These are phyloP conservation scores for Clitarchus hookeri DNA, from an alignment of 2,888 invertebrate species.

Conservation along the genomic window DNA sequence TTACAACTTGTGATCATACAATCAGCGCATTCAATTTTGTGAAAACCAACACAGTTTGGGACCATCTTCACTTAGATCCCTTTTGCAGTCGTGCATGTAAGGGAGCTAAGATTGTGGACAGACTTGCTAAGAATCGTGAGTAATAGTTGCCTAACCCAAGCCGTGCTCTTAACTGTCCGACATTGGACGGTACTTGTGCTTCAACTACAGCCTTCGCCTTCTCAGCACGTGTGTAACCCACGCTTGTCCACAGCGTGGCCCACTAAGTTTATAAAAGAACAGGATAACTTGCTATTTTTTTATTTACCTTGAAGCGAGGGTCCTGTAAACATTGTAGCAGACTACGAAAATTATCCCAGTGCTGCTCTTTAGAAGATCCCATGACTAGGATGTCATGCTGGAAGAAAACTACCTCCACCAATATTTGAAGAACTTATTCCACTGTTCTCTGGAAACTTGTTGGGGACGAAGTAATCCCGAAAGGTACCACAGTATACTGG, in stretches of 20 bases:
- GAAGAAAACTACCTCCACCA: conserved; percentile 24
- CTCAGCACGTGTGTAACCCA: background rate
- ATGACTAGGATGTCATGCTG: conserved; percentile 30
- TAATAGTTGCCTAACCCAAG: conserved; percentile 30
- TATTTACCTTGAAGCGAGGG: conserved; percentile 28
- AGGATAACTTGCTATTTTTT: conserved; percentile 15
- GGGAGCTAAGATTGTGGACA: conserved; percentile 12
- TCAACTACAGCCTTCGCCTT: too few relatives aligned
- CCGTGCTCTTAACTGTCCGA: conserved; percentile 16
- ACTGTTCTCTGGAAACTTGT: too few relatives aligned
- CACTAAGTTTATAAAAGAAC: conserved; percentile 12
- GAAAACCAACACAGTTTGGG: background rate
- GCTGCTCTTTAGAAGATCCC: background rate
- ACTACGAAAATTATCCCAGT: conserved; percentile 15
- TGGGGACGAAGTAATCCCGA: too few relatives aligned
- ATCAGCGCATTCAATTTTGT: background rate
- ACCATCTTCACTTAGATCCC: background rate
- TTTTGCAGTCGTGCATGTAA: background rate
- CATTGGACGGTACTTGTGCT: background rate
- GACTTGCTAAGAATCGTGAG: conserved; percentile 25
- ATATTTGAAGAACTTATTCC: conserved; percentile 28
- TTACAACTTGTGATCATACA: conserved; percentile 24
- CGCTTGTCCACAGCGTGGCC: background rate
- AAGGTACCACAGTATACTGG: too few relatives aligned
- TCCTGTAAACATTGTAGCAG: conserved; percentile 21